These are phyloP conservation scores for Petrosia ficiformis DNA, from an alignment of 37 sponge, comb jelly and placozoan genomes.

Conservation along the genomic window DNA sequence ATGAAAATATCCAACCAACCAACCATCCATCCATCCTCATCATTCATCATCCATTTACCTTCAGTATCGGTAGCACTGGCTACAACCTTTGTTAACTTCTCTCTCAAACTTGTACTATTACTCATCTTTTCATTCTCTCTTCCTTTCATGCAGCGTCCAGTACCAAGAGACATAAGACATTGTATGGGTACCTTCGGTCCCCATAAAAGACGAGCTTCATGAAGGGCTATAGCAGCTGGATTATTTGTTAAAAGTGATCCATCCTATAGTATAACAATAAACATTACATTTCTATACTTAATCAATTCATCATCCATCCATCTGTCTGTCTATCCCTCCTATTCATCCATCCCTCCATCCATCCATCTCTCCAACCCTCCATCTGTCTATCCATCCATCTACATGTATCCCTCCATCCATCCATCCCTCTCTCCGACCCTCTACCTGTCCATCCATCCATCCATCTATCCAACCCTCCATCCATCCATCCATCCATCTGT, in stretches of 20 bases:
- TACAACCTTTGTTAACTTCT: slow-evolving; percentile 67
- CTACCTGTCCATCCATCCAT: too few relatives aligned
- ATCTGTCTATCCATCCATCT: too few relatives aligned
- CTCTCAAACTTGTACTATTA: slow-evolving; percentile 43
- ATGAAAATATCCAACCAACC: not conserved
- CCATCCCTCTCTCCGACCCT: too few relatives aligned
- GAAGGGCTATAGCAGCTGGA: slow-evolving; percentile 83
- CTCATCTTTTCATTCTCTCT: not conserved
- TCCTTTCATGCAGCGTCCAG: slow-evolving; percentile 43
- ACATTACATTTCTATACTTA: not conserved
- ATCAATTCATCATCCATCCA: too few relatives aligned
- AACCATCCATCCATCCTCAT: too few relatives aligned
- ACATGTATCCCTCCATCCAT: too few relatives aligned
- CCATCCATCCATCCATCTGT: too few relatives aligned
- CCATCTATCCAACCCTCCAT: too few relatives aligned
- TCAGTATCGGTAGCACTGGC: slow-evolving; percentile 84
- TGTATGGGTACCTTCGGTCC: slow-evolving; percentile 67
- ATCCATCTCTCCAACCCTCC: too few relatives aligned
- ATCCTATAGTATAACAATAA: slow-evolving; percentile 49
- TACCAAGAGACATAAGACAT: slow-evolving; percentile 84
- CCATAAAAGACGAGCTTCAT: slow-evolving; percentile 83
- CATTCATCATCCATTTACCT: slow-evolving; percentile 29
- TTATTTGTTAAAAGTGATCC: slow-evolving; percentile 89
- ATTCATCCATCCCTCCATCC: too few relatives aligned
- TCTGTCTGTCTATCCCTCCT: too few relatives aligned